Evolutionary conservation across 2,113 vertebrate genomes (phyloP).

Genomic region (Paralichthys olivaceus): DNA sequence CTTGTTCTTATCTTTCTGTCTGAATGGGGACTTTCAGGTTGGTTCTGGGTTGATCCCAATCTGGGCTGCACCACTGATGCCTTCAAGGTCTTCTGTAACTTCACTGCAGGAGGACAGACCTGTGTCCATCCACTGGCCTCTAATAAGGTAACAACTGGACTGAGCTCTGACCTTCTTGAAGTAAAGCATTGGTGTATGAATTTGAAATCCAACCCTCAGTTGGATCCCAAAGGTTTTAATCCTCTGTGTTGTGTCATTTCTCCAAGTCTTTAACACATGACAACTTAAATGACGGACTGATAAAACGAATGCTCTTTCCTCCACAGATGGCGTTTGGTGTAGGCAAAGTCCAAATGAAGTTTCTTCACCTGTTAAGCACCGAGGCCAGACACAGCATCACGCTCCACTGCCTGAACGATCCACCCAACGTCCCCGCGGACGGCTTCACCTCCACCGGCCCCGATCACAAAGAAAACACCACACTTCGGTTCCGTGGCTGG

Average conservation of each 20-base stretch:
- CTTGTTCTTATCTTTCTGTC: not conserved
- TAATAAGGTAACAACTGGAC: conserved; percentile 86
- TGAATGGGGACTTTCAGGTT: conserved; percentile 80
- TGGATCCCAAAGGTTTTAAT: too few species aligned
- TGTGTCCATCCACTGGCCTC: conserved; percentile 89
- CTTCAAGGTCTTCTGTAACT: conserved; percentile 97
- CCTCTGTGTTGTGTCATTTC: too few species aligned
- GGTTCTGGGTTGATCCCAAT: conserved; percentile 99
- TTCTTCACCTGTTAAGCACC: conserved; percentile 95
- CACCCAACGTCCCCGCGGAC: conserved; percentile 60
- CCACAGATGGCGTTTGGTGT: conserved; percentile 89
- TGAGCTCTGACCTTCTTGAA: too few species aligned
- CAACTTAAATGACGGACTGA: too few species aligned
- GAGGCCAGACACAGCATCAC: conserved; percentile 91
- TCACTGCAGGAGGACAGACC: conserved; percentile 96
- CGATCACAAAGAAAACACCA: conserved; percentile 48
- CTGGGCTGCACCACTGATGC: conserved; percentile 95
- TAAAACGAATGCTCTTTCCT: not conserved
- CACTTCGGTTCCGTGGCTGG: conserved; percentile 91
- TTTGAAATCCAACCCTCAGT: too few species aligned
- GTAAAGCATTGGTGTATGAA: too few species aligned
- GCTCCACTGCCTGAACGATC: conserved; percentile 88
- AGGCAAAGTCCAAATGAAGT: conserved; percentile 98
- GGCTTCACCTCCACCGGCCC: conserved; percentile 59
- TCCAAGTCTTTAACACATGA: too few species aligned